Percentiles rank a stretch among this genome's conserved stretches.
Evolutionary conservation across 2,888 invertebrate species (phyloP).

Genomic region (Nezara viridula): DNA sequence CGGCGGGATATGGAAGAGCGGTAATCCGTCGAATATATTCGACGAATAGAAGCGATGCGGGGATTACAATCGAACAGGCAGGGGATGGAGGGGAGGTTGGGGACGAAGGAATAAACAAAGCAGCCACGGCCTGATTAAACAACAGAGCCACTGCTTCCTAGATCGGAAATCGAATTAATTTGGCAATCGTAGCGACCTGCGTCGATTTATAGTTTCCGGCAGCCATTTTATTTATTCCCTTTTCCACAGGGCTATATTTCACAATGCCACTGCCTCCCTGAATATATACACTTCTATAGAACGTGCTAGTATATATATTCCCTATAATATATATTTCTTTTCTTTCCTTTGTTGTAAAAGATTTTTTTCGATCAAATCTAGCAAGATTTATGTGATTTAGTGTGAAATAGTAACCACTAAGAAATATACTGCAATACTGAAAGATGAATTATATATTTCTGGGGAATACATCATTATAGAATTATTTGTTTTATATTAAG

Average conservation of each 20-base stretch:
- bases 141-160: constrained; percentile 1
- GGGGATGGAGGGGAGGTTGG: not conserved
- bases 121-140: constrained; percentile 17
- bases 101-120: constrained; percentile 11
- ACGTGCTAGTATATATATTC: not conserved
- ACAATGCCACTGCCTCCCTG: not conserved
- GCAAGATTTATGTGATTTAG: not conserved
- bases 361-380: not conserved
- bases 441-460: too few relatives aligned
- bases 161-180: constrained; percentile 40
- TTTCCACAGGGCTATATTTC: not conserved
- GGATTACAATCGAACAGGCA: too few relatives aligned
- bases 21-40: constrained; percentile 23
- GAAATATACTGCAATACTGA: too few relatives aligned
- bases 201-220: constrained; percentile 21
- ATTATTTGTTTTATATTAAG: too few relatives aligned
- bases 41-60: not conserved
- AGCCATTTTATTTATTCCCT: constrained; percentile 29
- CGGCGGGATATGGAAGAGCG: not conserved
- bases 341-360: not conserved
- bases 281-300: constrained; percentile 6
- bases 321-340: not conserved
- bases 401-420: not conserved
- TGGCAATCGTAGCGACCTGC: constrained; percentile 23
- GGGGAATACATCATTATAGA: too few relatives aligned